Percentiles rank a stretch among this genome's conserved stretches.
Conservation (phyloP, 2,888 invertebrate species). For the Cosmia pyralina region DNA sequence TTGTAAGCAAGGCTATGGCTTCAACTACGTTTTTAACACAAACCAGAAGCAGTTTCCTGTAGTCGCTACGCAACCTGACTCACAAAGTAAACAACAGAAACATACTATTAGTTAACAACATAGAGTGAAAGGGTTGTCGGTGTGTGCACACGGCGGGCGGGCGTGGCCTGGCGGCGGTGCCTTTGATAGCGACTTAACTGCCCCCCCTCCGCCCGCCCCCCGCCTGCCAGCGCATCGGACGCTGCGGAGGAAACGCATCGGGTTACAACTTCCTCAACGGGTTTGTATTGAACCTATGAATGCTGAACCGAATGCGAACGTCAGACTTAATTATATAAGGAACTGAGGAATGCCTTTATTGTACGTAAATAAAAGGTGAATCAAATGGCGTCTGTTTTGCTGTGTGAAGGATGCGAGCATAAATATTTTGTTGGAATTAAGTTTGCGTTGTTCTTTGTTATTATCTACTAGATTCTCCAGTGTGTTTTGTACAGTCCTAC, state of each 20-base stretch:
- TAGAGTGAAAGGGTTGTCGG: constrained; percentile 62
- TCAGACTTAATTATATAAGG: constrained; percentile 62
- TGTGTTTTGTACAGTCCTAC: too few relatives aligned
- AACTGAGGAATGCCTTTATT: constrained; percentile 55
- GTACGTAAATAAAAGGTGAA: constrained; percentile 55
- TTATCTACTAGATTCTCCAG: not conserved
- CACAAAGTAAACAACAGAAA: constrained; percentile 65
- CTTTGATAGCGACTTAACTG: constrained; percentile 62
- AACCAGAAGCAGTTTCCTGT: constrained; percentile 55
- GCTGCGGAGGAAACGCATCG: constrained; percentile 69
- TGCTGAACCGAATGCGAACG: constrained; percentile 56
- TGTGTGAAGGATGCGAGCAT: constrained; percentile 30
- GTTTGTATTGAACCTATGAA: constrained; percentile 46
- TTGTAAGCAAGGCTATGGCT: not conserved
- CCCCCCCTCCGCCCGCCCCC: constrained; percentile 66
- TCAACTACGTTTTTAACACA: constrained; percentile 6
- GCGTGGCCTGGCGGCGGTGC: constrained; percentile 64
- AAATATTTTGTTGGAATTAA: constrained; percentile 45
- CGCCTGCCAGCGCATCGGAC: constrained; percentile 64
- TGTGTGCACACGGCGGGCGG: constrained; percentile 53
- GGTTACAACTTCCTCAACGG: constrained; percentile 71
- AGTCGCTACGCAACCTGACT: constrained; percentile 62
- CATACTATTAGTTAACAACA: constrained; percentile 51
- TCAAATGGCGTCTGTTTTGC: constrained; percentile 60
- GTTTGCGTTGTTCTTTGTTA: constrained; percentile 25